phyloP scores from a whole-genome alignment of 2,797 vertebrate genomes.

The Platalea minor region DNA sequence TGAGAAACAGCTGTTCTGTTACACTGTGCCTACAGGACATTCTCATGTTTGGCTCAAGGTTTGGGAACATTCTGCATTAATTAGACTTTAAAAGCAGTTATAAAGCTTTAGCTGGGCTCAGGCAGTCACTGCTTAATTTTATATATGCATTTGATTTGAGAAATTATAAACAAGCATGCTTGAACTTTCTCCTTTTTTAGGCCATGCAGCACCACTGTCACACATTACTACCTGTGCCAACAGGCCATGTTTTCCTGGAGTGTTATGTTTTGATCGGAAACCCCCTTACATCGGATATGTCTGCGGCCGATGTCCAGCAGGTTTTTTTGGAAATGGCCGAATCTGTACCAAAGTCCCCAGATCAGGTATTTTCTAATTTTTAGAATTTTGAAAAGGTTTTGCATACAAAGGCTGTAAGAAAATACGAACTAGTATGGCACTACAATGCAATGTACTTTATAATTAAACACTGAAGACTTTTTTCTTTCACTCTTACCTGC shows the following conservation, averaged over 20 bases:
- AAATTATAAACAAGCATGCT: background rate
- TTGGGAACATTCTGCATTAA: conserved; percentile 36
- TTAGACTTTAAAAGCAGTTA: conserved; percentile 28
- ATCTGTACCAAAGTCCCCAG: conserved; percentile 2
- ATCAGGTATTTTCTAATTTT: background rate
- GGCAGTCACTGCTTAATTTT: background rate
- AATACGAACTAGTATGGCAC: background rate
- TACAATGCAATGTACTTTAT: rapidly evolving
- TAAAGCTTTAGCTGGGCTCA: background rate
- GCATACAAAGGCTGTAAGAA: background rate
- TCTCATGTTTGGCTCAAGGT: conserved; percentile 26
- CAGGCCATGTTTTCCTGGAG: conserved; percentile 81
- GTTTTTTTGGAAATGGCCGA: conserved; percentile 36
- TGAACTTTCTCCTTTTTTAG: background rate
- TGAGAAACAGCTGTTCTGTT: conserved; percentile 72
- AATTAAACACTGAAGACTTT: background rate
- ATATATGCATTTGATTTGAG: background rate
- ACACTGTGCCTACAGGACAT: conserved; percentile 43
- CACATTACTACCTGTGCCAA: conserved; percentile 69
- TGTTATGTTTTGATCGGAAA: conserved; percentile 75
- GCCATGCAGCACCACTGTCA: background rate
- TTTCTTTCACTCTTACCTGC: background rate
- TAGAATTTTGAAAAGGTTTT: background rate
- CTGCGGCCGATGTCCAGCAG: conserved; percentile 80
- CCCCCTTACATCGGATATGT: conserved; percentile 74